Base-by-base conservation (phyloP, 2,797 vertebrate species). In the Galagoides demidoff region DNA sequence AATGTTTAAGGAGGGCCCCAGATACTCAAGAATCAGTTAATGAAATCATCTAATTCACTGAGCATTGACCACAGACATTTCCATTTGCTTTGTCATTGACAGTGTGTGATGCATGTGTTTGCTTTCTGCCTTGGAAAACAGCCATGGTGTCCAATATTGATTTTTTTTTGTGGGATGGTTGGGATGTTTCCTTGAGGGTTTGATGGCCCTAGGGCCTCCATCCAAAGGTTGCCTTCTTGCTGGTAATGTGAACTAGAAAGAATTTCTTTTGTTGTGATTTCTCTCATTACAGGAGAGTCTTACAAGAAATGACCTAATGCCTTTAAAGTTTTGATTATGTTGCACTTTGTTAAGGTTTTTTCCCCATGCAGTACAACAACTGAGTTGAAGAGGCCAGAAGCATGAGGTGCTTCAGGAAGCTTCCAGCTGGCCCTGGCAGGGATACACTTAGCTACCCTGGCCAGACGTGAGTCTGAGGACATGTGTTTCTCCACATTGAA, bases 41-140 rank as follows among this genome's bases (percentile, higher is more conserved):
- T 85, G 57, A 64, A 86, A 81, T 66, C 55, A 78, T 86, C 49
- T 43, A 16, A 92, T 82, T 95, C 68, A 9, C 81, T 73, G 71
- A 90, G 70, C 76, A 25, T 45, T 52, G 49, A 64, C 31, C 31
- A 17, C 39, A 61, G 82, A 74, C 2, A 16, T 84, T 79, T 70
- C 61, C 66, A 81, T 68, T 74, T 34, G 52, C 66, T 37, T 89
- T n/a, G 31, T 25, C n/a, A 17, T 43, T 74, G 68, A 79, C 57
- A 81, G 20, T 25, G 17, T 52, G 59, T 13, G 1, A 34, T 16
- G 17, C 64, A 3, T 16, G 45, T n/a, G 25, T 31, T 66, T 77
- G n/a, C 19, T 52, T 64, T 34, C 68, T 3, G 31, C 64, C 17
- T 78, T 17, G 55, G 85, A 73, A 92, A 83, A n/a, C 14, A 31